Percentiles rank a stretch among this genome's conserved stretches.
Evolutionary conservation across 92 coral and sea anemone genomes (phyloP).

Genomic region (Diadumene lineata): DNA sequence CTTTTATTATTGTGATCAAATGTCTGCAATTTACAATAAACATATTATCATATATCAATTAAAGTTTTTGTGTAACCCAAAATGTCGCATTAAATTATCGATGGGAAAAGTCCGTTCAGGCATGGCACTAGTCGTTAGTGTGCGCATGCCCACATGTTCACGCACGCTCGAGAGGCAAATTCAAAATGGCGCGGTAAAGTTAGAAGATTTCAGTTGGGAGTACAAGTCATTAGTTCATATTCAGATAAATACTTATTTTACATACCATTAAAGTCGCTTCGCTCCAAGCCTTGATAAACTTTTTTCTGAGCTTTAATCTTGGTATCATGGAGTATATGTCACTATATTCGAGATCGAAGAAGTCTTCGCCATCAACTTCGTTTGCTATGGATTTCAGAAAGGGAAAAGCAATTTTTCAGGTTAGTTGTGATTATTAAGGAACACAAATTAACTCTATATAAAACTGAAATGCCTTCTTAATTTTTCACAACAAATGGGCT

Average conservation of each 20-base stretch:
- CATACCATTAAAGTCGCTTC: constrained; percentile 45
- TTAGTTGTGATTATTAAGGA: background rate
- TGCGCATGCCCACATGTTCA: background rate
- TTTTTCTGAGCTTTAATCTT: constrained; percentile 26
- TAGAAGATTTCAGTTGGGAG: background rate
- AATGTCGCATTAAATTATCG: background rate
- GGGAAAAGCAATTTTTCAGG: background rate
- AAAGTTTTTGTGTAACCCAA: background rate
- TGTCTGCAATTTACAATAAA: too few relatives aligned
- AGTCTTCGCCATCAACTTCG: constrained; percentile 58
- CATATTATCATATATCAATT: too few relatives aligned
- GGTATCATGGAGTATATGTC: constrained; percentile 48
- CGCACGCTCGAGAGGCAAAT: background rate
- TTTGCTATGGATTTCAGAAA: constrained; percentile 17
- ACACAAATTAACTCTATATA: background rate
- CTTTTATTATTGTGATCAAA: too few relatives aligned
- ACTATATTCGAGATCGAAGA: constrained; percentile 37
- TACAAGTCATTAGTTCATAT: too few relatives aligned
- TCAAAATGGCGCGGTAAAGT: background rate
- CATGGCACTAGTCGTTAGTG: background rate
- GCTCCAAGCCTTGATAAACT: constrained; percentile 40
- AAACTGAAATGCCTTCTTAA: background rate
- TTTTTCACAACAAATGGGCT: background rate
- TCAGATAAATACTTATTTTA: constrained; percentile 8
- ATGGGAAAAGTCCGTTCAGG: background rate